Evolutionary conservation across 2,797 vertebrate genomes (phyloP), one percentile per base, ranked within the genome.

Genomic region (Peromyscus melanophrys): DNA sequence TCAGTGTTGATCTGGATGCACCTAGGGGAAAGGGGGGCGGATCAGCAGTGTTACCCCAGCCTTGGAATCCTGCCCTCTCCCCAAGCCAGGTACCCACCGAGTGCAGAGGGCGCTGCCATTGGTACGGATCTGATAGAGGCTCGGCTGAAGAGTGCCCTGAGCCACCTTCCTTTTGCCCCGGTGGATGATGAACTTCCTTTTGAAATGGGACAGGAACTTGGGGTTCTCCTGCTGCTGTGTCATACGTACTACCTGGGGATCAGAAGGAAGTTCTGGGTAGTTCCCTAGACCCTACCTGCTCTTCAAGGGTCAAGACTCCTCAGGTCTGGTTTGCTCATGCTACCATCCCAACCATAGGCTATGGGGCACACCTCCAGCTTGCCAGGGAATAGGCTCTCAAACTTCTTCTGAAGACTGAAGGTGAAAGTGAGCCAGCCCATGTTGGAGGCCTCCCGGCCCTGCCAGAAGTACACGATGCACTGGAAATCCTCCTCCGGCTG

Each of bases 401-500:
- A 99, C 98, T 99, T 99, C 99, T 99, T 99, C 98, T 99, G 99
- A 81, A 99, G 99, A 94, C 99, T 99, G 99, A 99, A 99, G 94
- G 99, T 99, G 98, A 99, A 99, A 49, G 99, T 99, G 96, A 99
- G 99, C 99, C 99, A 99, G 98, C 99, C 99, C 99, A 99, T 99
- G 98, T 99, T 99, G 98, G 99, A 99, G 92, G 99, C 99, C 98
- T 99, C 99, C 0, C 99, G 98, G 98, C 99, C 99, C 98, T 99
- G 99, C 99, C 99, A 99, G 99, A 99, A 99, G 98, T 99, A 99
- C 85, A 99, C 99, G 0, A 99, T 99, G 93, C 99, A 99, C 98
- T 99, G 99, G 98, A 99, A 99, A 97, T 99, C 99, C 97, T 99
- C 99, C 98, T 99, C 99, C 0, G 99, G 98, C 98, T 99, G 99